Evolutionary conservation across 2,113 vertebrate species (phyloP), one percentile per base, ranked within the genome.

Genomic region (Sapayoa aenigma): DNA sequence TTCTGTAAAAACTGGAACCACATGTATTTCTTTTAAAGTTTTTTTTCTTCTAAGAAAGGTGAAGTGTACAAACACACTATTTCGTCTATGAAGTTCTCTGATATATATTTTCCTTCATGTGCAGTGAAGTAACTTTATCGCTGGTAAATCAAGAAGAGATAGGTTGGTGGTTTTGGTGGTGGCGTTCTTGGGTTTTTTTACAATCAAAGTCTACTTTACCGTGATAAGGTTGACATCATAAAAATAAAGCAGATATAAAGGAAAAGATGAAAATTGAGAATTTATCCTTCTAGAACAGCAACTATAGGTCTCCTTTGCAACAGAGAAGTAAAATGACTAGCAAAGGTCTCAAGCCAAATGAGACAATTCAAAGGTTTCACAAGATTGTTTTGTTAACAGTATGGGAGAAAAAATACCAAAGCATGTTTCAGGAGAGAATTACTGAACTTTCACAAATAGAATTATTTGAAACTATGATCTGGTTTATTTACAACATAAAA

Each of bases 171-270:
- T 46, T 52, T 60, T 62, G 28, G 7, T 60, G 13, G 19, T 46
- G 23, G 23, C 66, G 9, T 1, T 22, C 87, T 79, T 4, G 2
- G 2, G 0, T 0, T 7, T 49, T 17, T 80, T 41, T 19, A 13
- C 16, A 68, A 41, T 53, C 13, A 46, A 63, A 52, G 7, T 69
- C 44, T 86, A 5, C 4, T 76, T 73, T 65, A 44, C 79, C n/a
- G 59, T 18, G 84, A 42, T 59, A 80, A 77, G 92, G 62, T 66
- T 50, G 2, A 39, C 4, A 47, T 19, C 30, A 19, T 60, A 62
- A 91, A 86, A 84, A 69, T 42, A 62, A 66, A 86, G 69, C 9
- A 53, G 22, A 35, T 6, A 6, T 49, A n/a, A 80, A 12, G 9
- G n/a, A 71, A 81, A 86, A 78, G 19, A 44, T 18, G 1, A 49